These are phyloP conservation scores for Hirtodrosophila trivittata DNA, from an alignment of 2,888 invertebrate genomes.

Conservation along the genomic window DNA sequence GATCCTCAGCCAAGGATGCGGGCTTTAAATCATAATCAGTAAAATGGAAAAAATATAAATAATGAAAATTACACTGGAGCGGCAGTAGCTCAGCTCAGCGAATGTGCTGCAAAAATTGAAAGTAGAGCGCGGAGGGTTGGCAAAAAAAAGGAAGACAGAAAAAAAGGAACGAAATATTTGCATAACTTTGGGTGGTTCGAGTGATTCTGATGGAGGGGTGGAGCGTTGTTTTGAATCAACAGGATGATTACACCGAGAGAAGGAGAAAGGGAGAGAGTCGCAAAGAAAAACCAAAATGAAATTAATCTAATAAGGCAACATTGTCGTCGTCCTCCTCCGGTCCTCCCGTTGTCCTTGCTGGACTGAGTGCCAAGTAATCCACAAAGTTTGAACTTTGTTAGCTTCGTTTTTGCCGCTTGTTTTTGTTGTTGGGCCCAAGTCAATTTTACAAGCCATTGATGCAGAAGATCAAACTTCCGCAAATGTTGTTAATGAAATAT, in stretches of 20 bases:
- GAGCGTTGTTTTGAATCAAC: constrained; percentile 66
- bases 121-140: constrained; percentile 68
- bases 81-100: constrained; percentile 22
- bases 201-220: constrained; percentile 34
- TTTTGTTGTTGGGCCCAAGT: constrained; percentile 68
- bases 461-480: constrained; percentile 83
- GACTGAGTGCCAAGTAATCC: constrained; percentile 19
- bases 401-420: constrained; percentile 33
- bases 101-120: constrained; percentile 65
- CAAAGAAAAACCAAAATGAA: constrained; percentile 70
- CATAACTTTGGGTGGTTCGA: constrained; percentile 63
- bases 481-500: constrained; percentile 81
- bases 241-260: constrained; percentile 63
- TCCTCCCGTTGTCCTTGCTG: constrained; percentile 28
- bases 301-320: constrained; percentile 83
- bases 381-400: constrained; percentile 59
- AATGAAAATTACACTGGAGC: constrained; percentile 68
- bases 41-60: constrained; percentile 81
- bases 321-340: constrained; percentile 67
- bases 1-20: constrained; percentile 27
- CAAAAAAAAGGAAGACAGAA: constrained; percentile 40
- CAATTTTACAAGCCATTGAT: constrained; percentile 83
- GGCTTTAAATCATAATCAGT: constrained; percentile 82
- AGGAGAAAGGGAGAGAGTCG: constrained; percentile 1
- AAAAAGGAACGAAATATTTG: constrained; percentile 60